phyloP scores from a whole-genome alignment of 2,888 invertebrate genomes.

The Cephus pulcher region DNA sequence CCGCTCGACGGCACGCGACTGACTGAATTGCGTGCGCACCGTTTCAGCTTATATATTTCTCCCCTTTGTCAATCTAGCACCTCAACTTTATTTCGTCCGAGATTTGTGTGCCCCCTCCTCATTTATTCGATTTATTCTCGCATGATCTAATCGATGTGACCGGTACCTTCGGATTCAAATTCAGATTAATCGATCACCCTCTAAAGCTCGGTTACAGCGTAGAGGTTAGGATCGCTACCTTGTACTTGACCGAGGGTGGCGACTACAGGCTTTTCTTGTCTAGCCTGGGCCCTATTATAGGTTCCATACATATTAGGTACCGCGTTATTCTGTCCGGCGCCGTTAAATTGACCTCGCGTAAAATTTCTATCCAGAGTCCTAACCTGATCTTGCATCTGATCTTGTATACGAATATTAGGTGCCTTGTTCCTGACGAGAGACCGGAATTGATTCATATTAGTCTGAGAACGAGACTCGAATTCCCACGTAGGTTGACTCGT shows the following conservation, averaged over 20 bases:
- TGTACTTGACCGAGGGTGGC: constrained; percentile 63
- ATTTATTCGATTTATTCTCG: neutral
- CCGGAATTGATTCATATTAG: constrained; percentile 69
- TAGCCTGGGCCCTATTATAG: constrained; percentile 57
- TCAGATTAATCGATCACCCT: neutral
- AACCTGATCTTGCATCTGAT: constrained; percentile 62
- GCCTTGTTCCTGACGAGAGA: constrained; percentile 66
- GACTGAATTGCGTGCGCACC: neutral
- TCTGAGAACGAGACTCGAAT: constrained; percentile 61
- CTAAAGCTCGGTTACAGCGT: constrained; percentile 81
- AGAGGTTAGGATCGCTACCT: constrained; percentile 70
- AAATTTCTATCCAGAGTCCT: constrained; percentile 63
- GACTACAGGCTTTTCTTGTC: constrained; percentile 58
- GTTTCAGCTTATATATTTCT: neutral
- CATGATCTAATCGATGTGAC: neutral
- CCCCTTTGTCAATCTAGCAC: neutral
- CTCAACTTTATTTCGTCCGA: neutral
- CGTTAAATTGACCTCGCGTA: constrained; percentile 51
- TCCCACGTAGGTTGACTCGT: constrained; percentile 50
- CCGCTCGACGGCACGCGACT: neutral
- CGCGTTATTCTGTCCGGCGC: constrained; percentile 43
- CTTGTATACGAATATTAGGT: constrained; percentile 53
- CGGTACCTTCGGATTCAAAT: neutral
- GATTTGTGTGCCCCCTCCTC: neutral
- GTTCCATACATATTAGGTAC: constrained; percentile 66